Evolutionary conservation across 2,797 vertebrate genomes (phyloP).

Genomic region (Ceyx erithaca): DNA sequence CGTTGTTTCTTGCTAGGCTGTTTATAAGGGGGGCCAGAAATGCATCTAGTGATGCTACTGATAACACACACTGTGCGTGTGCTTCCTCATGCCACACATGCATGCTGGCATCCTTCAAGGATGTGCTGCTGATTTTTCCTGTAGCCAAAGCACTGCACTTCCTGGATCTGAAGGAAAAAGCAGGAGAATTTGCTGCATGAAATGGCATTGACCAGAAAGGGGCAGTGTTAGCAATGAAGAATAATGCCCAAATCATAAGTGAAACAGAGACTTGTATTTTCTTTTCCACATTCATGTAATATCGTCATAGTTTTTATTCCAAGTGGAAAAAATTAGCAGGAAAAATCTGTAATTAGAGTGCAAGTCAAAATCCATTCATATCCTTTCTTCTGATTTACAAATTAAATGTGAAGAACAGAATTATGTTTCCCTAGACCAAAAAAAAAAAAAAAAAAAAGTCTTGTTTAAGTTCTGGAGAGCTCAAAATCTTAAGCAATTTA

Average conservation of each 20-base stretch:
- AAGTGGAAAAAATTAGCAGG: neutral
- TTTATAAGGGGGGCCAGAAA: neutral
- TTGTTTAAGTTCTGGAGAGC: neutral
- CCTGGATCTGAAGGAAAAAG: neutral
- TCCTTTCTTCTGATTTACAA: neutral
- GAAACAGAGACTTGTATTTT: neutral
- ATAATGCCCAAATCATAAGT: neutral
- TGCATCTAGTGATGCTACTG: neutral
- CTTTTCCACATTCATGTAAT: neutral
- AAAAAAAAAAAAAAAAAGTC: no score
- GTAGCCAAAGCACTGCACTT: neutral
- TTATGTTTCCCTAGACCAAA: neutral
- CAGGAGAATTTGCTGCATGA: neutral
- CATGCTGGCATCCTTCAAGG: neutral
- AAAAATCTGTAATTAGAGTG: neutral
- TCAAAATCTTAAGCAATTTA: slow-evolving; percentile 16
- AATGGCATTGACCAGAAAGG: neutral
- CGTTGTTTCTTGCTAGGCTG: neutral
- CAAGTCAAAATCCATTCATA: neutral
- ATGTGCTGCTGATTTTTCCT: neutral
- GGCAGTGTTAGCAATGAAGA: neutral
- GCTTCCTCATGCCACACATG: neutral
- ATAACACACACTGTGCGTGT: neutral
- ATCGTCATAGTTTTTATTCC: neutral
- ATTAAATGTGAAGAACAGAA: neutral